A percentile compares a stretch with the other conserved stretches of the same genome.
Evolutionary conservation across 92 coral and sea anemone species (phyloP).

Genomic region (Ricordea florida): DNA sequence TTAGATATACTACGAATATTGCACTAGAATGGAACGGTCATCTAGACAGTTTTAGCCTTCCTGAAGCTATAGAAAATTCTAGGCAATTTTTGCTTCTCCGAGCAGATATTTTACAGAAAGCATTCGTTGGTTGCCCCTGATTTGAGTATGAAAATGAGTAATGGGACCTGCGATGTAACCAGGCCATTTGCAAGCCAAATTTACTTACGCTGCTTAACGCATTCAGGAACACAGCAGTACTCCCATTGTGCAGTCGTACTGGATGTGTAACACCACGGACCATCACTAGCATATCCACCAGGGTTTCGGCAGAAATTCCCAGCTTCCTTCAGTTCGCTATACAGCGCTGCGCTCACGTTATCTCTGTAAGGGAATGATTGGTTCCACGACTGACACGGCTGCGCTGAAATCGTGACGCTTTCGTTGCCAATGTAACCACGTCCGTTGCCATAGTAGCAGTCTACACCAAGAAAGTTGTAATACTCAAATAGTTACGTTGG

Average conservation of each 20-base stretch:
- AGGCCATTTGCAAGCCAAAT: neutral
- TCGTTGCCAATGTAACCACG: conserved; percentile 9
- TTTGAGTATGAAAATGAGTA: too few species aligned
- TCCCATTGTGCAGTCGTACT: conserved; percentile 3
- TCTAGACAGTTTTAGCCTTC: too few species aligned
- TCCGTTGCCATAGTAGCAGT: conserved; percentile 9
- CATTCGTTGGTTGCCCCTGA: too few species aligned
- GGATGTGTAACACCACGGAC: conserved; percentile 12
- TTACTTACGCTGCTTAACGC: neutral
- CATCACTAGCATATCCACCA: neutral
- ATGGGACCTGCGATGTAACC: too few species aligned
- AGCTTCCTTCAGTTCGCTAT: neutral
- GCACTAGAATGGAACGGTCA: too few species aligned
- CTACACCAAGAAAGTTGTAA: neutral
- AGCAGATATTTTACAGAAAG: too few species aligned
- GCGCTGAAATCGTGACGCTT: neutral
- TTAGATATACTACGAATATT: too few species aligned
- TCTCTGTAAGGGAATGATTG: neutral
- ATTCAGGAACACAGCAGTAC: conserved; percentile 6
- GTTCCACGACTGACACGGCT: conserved; percentile 4
- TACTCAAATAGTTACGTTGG: too few species aligned
- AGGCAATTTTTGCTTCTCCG: too few species aligned
- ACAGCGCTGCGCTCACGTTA: neutral
- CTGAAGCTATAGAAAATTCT: too few species aligned
- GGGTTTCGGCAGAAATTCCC: conserved; percentile 15